phyloP scores from a whole-genome alignment of 2,113 vertebrate species.

The Vidua chalybeata region DNA sequence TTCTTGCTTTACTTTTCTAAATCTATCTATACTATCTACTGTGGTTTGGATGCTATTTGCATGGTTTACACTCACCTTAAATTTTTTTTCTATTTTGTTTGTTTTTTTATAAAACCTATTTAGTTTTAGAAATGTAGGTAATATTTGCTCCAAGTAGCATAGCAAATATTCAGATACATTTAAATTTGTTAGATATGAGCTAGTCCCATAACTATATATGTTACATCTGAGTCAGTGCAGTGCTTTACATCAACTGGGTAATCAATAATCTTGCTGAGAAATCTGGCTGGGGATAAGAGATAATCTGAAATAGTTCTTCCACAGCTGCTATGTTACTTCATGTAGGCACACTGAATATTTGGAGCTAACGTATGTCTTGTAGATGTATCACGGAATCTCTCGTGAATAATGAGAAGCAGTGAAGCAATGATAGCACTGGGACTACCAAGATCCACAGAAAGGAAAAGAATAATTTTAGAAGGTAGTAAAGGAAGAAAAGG shows the following conservation, averaged over 20 bases:
- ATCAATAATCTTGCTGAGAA: background rate
- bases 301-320: background rate
- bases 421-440: background rate
- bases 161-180: background rate
- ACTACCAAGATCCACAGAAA: background rate
- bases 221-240: background rate
- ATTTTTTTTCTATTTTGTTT: background rate
- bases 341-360: background rate
- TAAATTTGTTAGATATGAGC: background rate
- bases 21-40: background rate
- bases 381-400: background rate
- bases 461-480: background rate
- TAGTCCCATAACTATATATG: background rate
- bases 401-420: background rate
- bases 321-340: background rate
- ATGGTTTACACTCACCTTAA: background rate
- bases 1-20: background rate
- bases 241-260: background rate
- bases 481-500: background rate
- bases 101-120: background rate
- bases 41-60: background rate
- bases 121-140: background rate
- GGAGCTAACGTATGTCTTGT: background rate
- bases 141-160: background rate
- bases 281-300: background rate